phyloP scores from a whole-genome alignment of 2,888 invertebrate species.

The Adelognathus sp. region DNA sequence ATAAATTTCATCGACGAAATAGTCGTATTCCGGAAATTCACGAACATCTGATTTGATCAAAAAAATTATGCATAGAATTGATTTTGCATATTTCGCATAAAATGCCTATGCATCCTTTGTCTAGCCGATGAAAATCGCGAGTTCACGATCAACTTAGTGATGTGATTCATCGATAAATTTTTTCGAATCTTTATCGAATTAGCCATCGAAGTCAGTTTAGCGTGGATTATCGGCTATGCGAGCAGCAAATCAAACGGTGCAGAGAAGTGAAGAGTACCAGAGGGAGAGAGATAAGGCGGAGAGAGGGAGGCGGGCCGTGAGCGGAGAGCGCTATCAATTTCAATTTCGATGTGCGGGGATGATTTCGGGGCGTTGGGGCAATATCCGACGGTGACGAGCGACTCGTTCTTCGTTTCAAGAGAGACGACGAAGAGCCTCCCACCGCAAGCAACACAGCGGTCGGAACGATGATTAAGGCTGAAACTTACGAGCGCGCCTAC shows the following conservation, averaged over 20 bases:
- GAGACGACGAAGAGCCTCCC: not conserved
- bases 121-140: too few relatives aligned
- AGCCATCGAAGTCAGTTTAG: too few relatives aligned
- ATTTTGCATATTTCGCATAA: too few relatives aligned
- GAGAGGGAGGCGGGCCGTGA: not conserved
- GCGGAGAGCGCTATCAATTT: slow-evolving; percentile 66
- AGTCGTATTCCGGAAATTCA: too few relatives aligned
- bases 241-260: slow-evolving; percentile 51
- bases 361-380: slow-evolving; percentile 52
- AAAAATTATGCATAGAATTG: too few relatives aligned
- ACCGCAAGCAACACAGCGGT: slow-evolving; percentile 40
- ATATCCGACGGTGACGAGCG: slow-evolving; percentile 50
- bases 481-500: slow-evolving; percentile 51
- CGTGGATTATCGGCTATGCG: slow-evolving; percentile 9
- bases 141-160: too few relatives aligned
- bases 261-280: not conserved
- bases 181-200: too few relatives aligned
- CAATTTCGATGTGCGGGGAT: slow-evolving; percentile 64
- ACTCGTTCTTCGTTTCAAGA: slow-evolving; percentile 36
- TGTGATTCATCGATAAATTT: too few relatives aligned
- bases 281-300: slow-evolving; percentile 24
- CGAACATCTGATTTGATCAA: too few relatives aligned
- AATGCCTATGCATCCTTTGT: too few relatives aligned
- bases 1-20: too few relatives aligned
- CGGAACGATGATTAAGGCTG: slow-evolving; percentile 56